phyloP scores from a whole-genome alignment of 1,140 invertebrate species.

The Drosophila novamexicana region DNA sequence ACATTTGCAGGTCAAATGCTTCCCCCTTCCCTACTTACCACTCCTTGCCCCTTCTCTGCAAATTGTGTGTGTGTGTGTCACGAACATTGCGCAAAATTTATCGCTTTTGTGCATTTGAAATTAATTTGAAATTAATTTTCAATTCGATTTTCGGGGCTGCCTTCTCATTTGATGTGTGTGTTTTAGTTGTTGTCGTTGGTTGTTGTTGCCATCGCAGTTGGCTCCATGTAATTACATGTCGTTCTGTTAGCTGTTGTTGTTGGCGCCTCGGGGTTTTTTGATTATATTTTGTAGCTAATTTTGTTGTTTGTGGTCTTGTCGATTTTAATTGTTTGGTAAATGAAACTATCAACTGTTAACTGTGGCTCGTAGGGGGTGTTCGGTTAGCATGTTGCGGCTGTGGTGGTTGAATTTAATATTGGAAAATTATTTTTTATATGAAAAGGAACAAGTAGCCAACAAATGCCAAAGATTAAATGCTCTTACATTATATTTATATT shows the following conservation, averaged over 20 bases:
- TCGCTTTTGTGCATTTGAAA: slow-evolving; percentile 76
- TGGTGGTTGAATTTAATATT: slow-evolving; percentile 1
- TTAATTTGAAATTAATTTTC: slow-evolving; percentile 82
- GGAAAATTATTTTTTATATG: background rate
- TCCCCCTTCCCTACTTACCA: background rate
- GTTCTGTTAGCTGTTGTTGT: slow-evolving; percentile 22
- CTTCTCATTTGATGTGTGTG: slow-evolving; percentile 34
- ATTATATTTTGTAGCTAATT: slow-evolving; percentile 77
- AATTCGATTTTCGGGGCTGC: slow-evolving; percentile 62
- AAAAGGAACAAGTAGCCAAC: background rate
- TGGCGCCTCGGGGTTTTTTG: slow-evolving; percentile 74
- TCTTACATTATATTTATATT: background rate
- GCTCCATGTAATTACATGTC: slow-evolving; percentile 68
- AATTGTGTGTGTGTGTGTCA: slow-evolving; percentile 50
- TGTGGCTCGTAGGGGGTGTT: slow-evolving; percentile 12
- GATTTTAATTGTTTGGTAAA: slow-evolving; percentile 48
- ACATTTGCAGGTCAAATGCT: slow-evolving; percentile 48
- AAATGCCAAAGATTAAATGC: background rate
- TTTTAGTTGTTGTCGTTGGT: background rate
- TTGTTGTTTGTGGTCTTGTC: slow-evolving; percentile 66
- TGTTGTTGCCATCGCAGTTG: slow-evolving; percentile 23
- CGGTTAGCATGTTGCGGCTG: background rate
- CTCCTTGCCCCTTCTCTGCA: background rate
- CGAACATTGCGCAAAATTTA: slow-evolving; percentile 68
- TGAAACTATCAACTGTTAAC: slow-evolving; percentile 30